phyloP scores from a whole-genome alignment of 2,797 vertebrate species.

The Melanotaenia boesemani region DNA sequence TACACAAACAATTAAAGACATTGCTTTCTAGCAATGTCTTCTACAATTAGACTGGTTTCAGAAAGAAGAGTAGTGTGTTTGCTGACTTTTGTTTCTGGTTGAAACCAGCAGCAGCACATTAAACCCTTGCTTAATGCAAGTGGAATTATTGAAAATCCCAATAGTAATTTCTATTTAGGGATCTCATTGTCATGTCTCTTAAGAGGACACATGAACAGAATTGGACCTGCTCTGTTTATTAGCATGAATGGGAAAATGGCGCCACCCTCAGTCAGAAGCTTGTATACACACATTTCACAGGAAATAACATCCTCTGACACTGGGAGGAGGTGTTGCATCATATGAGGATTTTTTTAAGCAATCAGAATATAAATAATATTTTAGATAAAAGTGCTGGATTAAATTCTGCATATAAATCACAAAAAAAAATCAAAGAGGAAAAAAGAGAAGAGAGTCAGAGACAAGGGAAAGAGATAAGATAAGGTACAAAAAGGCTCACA shows the following conservation, averaged over 20 bases:
- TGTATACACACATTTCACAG: slow-evolving; percentile 13
- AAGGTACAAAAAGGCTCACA: neutral
- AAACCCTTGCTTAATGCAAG: neutral
- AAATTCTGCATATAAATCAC: neutral
- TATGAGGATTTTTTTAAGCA: neutral
- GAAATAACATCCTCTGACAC: neutral
- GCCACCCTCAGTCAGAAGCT: slow-evolving; percentile 52
- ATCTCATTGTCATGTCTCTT: neutral
- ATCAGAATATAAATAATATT: neutral
- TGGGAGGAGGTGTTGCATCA: slow-evolving; percentile 24
- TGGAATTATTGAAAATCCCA: neutral
- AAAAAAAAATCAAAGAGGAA: neutral
- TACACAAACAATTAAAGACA: neutral
- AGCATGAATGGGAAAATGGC: slow-evolving; percentile 23
- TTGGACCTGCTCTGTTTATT: neutral
- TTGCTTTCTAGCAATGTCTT: neutral
- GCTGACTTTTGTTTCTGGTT: slow-evolving; percentile 4
- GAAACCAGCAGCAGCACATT: neutral
- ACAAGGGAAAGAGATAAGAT: neutral
- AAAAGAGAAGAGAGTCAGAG: neutral
- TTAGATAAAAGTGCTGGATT: neutral
- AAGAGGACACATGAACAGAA: neutral
- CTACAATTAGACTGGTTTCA: neutral
- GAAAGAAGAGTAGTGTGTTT: neutral
- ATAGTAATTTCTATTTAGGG: neutral